Evolutionary conservation across 2,888 invertebrate species (phyloP).

Genomic region (Himalopsyche anomala): DNA sequence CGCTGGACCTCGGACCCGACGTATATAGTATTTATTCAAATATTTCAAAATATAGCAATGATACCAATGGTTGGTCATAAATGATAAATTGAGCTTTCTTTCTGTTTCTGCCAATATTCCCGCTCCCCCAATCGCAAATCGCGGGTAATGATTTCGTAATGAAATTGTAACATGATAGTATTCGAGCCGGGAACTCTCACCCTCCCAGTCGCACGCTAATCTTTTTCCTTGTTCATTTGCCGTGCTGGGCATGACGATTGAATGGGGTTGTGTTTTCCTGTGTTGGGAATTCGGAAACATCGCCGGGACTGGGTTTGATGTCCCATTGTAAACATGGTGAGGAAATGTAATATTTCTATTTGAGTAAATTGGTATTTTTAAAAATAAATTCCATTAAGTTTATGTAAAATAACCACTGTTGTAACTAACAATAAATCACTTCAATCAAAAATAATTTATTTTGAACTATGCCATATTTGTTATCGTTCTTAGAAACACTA

Average conservation of each 20-base stretch:
- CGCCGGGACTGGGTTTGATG: not conserved
- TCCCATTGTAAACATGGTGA: not conserved
- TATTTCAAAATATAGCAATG: too few species aligned
- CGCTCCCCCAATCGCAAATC: conserved; percentile 1
- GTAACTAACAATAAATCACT: too few species aligned
- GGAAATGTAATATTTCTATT: too few species aligned
- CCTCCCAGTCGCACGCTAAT: conserved; percentile 17
- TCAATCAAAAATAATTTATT: too few species aligned
- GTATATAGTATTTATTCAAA: too few species aligned
- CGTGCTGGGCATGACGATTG: not conserved
- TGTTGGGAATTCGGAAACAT: not conserved
- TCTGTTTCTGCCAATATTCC: not conserved
- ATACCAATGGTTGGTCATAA: not conserved
- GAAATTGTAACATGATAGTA: conserved; percentile 30
- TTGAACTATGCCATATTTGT: too few species aligned
- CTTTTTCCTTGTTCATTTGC: conserved; percentile 23
- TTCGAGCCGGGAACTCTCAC: not conserved
- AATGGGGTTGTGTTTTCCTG: not conserved
- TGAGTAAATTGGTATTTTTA: too few species aligned
- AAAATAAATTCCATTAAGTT: too few species aligned
- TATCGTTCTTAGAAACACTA: too few species aligned
- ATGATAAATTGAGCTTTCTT: not conserved
- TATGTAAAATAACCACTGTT: too few species aligned
- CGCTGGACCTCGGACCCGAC: too few species aligned
- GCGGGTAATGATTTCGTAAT: conserved; percentile 34